phyloP scores from a whole-genome alignment of 2,113 vertebrate genomes.

The Eleginops maclovinus region DNA sequence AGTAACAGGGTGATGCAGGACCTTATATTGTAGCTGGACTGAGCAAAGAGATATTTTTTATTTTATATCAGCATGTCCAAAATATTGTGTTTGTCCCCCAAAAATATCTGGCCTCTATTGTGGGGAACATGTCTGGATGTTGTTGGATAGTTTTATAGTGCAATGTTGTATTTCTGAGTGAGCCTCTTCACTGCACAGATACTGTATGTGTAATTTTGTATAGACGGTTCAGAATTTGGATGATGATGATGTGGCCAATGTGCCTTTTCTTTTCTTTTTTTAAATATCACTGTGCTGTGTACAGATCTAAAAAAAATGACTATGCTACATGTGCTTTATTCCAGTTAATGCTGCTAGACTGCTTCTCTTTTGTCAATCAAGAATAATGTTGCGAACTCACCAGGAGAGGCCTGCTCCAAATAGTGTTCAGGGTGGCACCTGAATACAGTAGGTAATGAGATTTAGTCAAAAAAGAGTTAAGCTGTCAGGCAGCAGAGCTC shows the following conservation, averaged over 20 bases:
- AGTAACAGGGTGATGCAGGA: constrained; percentile 17
- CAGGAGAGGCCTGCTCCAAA: constrained; percentile 56
- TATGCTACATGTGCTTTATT: constrained; percentile 76
- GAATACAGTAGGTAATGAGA: constrained; percentile 20
- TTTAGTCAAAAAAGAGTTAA: constrained; percentile 39
- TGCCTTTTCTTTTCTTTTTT: constrained; percentile 71
- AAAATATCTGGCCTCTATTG: constrained; percentile 53
- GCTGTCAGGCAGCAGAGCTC: constrained; percentile 25
- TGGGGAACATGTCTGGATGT: constrained; percentile 60
- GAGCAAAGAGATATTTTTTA: constrained; percentile 44
- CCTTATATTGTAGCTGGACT: constrained; percentile 49
- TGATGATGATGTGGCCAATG: constrained; percentile 70
- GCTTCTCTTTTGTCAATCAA: constrained; percentile 67
- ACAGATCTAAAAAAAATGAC: constrained; percentile 59
- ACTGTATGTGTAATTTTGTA: constrained; percentile 81
- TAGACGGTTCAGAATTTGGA: constrained; percentile 64
- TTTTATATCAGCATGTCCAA: constrained; percentile 53
- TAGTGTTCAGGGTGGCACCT: constrained; percentile 51
- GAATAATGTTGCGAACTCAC: constrained; percentile 37
- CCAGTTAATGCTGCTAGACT: constrained; percentile 79
- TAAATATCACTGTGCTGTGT: constrained; percentile 64
- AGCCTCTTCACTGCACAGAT: constrained; percentile 71
- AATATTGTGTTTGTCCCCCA: constrained; percentile 42
- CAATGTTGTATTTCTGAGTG: constrained; percentile 76
- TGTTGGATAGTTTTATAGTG: constrained; percentile 73